Evolutionary conservation across 2,888 invertebrate species (phyloP).

Genomic region (Zaprionus lineosus): DNA sequence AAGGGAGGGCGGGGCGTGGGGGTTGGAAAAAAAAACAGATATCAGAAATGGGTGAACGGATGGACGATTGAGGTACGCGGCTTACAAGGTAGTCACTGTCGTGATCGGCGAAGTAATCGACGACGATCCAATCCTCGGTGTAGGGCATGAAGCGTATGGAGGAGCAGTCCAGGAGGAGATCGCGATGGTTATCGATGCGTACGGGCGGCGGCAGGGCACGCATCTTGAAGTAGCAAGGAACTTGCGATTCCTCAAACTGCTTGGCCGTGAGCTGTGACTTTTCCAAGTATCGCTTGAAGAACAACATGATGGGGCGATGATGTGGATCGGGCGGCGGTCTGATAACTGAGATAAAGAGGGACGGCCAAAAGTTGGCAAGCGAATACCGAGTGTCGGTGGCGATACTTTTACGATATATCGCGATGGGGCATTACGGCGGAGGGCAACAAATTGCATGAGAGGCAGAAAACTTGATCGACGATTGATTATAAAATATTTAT

Average conservation of each 20-base stretch:
- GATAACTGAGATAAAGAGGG: conserved; percentile 33
- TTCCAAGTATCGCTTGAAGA: conserved; percentile 79
- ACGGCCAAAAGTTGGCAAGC: conserved; percentile 38
- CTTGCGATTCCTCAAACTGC: conserved; percentile 68
- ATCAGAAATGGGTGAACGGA: neutral
- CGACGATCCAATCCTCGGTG: conserved; percentile 77
- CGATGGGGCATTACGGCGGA: neutral
- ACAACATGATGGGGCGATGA: conserved; percentile 68
- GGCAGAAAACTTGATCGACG: conserved; percentile 37
- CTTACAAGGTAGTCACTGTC: conserved; percentile 81
- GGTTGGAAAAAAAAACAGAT: neutral
- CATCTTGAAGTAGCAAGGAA: conserved; percentile 78
- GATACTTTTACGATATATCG: neutral
- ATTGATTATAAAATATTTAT: neutral
- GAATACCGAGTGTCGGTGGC: conserved; percentile 13
- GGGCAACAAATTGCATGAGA: neutral
- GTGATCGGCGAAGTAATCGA: conserved; percentile 81
- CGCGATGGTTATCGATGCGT: conserved; percentile 61
- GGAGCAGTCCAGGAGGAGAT: conserved; percentile 65
- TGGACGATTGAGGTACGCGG: neutral
- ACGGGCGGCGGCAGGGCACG: conserved; percentile 67
- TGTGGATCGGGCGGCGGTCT: conserved; percentile 15
- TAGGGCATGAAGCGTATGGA: conserved; percentile 60
- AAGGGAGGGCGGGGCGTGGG: neutral
- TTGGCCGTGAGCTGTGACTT: conserved; percentile 72